Evolutionary conservation across 2,888 invertebrate species (phyloP), one percentile per base, ranked within the genome.

Genomic region (Troides oblongomaculatus): DNA sequence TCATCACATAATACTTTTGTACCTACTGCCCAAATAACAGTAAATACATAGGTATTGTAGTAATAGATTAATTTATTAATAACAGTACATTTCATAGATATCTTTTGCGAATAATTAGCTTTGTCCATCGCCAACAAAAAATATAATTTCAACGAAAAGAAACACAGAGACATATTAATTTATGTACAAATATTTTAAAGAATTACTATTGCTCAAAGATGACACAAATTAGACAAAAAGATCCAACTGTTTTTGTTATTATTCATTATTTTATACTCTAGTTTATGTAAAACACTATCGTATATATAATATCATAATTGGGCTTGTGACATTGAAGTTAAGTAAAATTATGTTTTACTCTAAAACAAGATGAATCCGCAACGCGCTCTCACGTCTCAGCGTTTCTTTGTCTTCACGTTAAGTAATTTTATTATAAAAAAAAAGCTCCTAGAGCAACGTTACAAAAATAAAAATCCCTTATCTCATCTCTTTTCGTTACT

Each of bases 241-340:
- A 56, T 30, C 1, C 7, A 25, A 6, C 12, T 25, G 36, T 18
- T 18, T 21, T 30, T 30, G n/a, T 39, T 39, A 1, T 39, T 6
- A 21, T 30, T 60, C 30, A 25, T 64, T 68, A 64, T 63, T 59
- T 5, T 59, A 68, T 53, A 59, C 46, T 68, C 43, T 46, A 60
- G 10, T 7, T 21, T 58, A 12, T 58, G 12, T 30, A 21, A 59
- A n/a, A 23, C 25, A 60, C 60, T 64, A 69, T 69, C 64, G 36
- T 43, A 18, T 2, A 23, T 14, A n/a, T n/a, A n/a, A n/a, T n/a
- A 69, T 69, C 69, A 64, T 56, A 69, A 69, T 69, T 64, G 69
- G 60, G 56, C 39, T 50, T 61, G 64, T 56, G 64, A 61, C 56
- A 61, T 69, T 69, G 61, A 69, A 39, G 36, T 61, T n/a, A 53